These are phyloP conservation scores for Apis cerana DNA, from an alignment of 1,140 invertebrate genomes.

Conservation along the genomic window DNA sequence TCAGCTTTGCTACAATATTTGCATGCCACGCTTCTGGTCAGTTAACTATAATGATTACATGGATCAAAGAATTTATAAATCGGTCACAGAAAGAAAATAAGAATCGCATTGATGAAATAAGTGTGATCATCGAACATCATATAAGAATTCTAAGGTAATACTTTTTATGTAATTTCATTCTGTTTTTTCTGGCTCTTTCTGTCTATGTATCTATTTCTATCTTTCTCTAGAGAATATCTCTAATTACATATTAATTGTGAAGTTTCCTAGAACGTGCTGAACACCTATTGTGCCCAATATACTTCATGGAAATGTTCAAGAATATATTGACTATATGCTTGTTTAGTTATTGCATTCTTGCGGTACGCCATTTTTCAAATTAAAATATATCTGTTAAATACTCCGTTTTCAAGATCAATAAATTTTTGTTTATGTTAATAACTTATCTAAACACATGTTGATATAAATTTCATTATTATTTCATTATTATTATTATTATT, in stretches of 20 bases:
- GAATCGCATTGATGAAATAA: neutral
- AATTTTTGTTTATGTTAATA: too few relatives aligned
- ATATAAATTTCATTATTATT: too few relatives aligned
- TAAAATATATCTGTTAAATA: too few relatives aligned
- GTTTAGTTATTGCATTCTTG: slow-evolving; percentile 68
- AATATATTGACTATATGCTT: slow-evolving; percentile 64
- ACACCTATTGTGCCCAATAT: slow-evolving; percentile 55
- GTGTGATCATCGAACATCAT: slow-evolving; percentile 54
- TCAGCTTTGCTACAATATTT: neutral
- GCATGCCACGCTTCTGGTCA: neutral
- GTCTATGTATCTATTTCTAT: neutral
- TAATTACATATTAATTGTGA: slow-evolving; percentile 12
- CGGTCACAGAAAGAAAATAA: neutral
- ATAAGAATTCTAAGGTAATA: slow-evolving; percentile 20
- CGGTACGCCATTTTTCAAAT: slow-evolving; percentile 40
- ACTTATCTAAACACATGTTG: too few relatives aligned
- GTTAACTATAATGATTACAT: neutral
- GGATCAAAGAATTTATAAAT: neutral
- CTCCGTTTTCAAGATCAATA: too few relatives aligned
- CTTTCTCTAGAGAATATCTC: neutral
- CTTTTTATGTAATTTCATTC: too few relatives aligned
- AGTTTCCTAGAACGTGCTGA: slow-evolving; percentile 64
- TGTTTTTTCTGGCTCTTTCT: neutral
- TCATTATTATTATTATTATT: too few relatives aligned
- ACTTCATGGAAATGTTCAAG: slow-evolving; percentile 60